Conservation (phyloP, 2,797 vertebrate species). For the Sebastes nivosus region DNA sequence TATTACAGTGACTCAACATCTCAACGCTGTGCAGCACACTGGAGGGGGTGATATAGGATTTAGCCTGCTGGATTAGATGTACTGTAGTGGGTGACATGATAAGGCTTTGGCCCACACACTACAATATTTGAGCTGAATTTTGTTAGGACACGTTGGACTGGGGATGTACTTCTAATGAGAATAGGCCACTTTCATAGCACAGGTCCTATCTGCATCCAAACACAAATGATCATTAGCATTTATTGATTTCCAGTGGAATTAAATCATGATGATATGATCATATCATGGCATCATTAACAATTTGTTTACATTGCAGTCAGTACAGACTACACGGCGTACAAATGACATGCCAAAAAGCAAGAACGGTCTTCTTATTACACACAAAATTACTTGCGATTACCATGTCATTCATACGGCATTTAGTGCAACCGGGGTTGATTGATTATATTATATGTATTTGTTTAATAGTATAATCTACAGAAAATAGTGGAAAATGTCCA, state of each 20-base stretch:
- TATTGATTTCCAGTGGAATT: neutral
- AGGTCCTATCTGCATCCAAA: neutral
- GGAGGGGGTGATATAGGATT: conserved; percentile 10
- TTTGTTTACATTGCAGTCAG: no score
- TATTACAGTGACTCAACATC: conserved; percentile 17
- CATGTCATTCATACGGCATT: rapidly evolving
- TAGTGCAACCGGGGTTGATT: no score
- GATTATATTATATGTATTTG: neutral
- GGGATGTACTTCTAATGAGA: neutral
- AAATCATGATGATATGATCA: neutral
- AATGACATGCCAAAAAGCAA: no score
- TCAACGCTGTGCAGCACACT: neutral
- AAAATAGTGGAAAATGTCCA: neutral
- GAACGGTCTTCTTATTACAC: rapidly evolving
- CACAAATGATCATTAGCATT: neutral
- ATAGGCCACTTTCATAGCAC: neutral
- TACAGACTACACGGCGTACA: no score
- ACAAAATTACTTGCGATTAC: no score
- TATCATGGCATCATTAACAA: neutral
- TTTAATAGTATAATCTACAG: neutral
- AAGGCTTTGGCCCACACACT: conserved; percentile 12
- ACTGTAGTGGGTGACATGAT: conserved; percentile 1
- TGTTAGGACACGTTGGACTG: neutral
- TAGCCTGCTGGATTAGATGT: conserved; percentile 29
- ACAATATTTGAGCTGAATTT: neutral